These are phyloP conservation scores for Peromyscus polionotus DNA, from an alignment of 2,113 vertebrate species.

Conservation along the genomic window DNA sequence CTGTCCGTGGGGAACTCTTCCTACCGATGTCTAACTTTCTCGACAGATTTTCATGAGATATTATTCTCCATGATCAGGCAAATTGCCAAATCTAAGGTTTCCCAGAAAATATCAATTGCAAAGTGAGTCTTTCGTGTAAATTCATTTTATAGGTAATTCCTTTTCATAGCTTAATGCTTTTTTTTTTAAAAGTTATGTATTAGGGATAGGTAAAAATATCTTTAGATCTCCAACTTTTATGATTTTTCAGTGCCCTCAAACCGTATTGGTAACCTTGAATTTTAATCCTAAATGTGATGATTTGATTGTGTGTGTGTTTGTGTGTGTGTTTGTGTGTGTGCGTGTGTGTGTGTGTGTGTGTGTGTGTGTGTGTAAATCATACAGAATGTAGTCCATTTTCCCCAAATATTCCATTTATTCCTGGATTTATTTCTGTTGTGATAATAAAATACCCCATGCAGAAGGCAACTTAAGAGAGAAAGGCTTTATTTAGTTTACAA, in stretches of 20 bases:
- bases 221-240: conserved; percentile 11
- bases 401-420: not conserved
- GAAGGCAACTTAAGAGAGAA: not conserved
- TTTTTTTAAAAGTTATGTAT: conserved; percentile 22
- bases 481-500: not conserved
- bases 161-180: conserved; percentile 37
- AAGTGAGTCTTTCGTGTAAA: not conserved
- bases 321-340: not conserved
- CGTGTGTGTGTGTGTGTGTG: not conserved
- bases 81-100: conserved; percentile 18
- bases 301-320: not conserved
- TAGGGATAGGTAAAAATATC: not conserved
- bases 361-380: not conserved
- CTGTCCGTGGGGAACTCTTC: not conserved
- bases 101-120: conserved; percentile 24
- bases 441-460: not conserved
- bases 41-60: not conserved
- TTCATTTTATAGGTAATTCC: conserved; percentile 31
- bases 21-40: not conserved
- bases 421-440: not conserved
- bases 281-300: not conserved
- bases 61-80: not conserved
- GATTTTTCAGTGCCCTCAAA: conserved; percentile 1
- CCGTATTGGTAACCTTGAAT: not conserved
- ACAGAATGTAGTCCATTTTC: not conserved